Evolutionary conservation across 2,113 vertebrate genomes (phyloP).

Genomic region (Phalacrocorax carbo): DNA sequence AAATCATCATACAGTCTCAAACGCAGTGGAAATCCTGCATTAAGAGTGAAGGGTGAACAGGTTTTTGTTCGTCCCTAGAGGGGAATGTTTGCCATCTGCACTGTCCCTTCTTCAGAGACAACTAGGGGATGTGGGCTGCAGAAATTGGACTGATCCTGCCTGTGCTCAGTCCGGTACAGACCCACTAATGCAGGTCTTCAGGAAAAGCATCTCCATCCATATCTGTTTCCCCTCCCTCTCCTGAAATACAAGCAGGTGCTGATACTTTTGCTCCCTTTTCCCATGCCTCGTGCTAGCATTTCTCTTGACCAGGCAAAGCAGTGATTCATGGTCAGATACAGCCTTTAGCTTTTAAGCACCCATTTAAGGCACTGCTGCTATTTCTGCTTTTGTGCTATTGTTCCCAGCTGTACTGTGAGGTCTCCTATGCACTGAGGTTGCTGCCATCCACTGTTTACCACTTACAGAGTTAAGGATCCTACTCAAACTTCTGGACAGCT

Average conservation of each 20-base stretch:
- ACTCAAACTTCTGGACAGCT: background rate
- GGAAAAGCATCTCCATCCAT: background rate
- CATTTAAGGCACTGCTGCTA: background rate
- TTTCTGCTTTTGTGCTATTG: background rate
- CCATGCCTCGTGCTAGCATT: background rate
- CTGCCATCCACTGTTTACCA: background rate
- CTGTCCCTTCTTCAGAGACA: background rate
- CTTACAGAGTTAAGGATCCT: background rate
- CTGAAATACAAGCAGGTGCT: background rate
- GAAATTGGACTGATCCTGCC: background rate
- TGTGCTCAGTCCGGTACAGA: background rate
- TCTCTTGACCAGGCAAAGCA: background rate
- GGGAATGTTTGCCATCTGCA: background rate
- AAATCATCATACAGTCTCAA: background rate
- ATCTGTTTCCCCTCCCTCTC: background rate
- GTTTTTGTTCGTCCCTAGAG: background rate
- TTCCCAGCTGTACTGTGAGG: background rate
- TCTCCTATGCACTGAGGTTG: fast-evolving
- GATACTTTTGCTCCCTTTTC: background rate
- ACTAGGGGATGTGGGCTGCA: background rate
- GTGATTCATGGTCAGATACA: background rate
- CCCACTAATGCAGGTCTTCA: background rate
- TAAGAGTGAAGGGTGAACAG: background rate
- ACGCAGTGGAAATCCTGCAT: background rate
- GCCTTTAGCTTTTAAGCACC: background rate